Percentiles rank a stretch among this genome's conserved stretches.
These are phyloP conservation scores for Caenorhabditis angaria DNA, from an alignment of 2,888 invertebrate genomes.

Conservation along the genomic window DNA sequence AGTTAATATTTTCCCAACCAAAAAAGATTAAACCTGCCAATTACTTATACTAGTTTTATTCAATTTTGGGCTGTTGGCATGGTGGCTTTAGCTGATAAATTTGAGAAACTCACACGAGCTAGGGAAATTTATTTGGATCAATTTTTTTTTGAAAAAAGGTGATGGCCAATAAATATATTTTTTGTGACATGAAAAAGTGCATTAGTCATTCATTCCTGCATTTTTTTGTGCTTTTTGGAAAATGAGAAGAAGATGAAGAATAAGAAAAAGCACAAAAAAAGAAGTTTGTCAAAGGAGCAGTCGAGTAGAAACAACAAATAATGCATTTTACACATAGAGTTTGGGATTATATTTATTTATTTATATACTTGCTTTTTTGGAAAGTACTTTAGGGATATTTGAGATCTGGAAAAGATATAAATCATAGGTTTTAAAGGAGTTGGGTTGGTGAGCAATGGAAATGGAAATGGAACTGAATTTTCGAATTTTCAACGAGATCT, in stretches of 20 bases:
- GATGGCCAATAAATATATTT: no score
- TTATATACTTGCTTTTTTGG: neutral
- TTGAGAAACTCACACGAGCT: no score
- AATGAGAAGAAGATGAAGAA: conserved; percentile 16
- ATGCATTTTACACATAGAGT: neutral
- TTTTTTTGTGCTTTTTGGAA: neutral
- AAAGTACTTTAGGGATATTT: neutral
- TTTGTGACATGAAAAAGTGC: neutral
- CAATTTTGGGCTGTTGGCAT: no score
- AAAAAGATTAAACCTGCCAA: neutral
- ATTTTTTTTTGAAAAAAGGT: no score
- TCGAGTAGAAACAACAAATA: conserved; percentile 5
- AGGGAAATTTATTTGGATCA: no score
- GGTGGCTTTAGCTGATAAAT: no score
- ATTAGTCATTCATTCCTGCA: neutral
- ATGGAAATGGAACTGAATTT: neutral
- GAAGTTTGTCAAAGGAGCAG: neutral
- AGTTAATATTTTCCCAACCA: neutral
- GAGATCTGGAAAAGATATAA: neutral
- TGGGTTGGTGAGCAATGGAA: conserved; percentile 31
- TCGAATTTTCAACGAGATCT: no score
- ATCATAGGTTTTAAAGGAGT: no score
- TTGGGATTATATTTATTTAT: neutral
- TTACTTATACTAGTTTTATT: no score
- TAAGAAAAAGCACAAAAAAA: conserved; percentile 14